Percentiles rank a stretch among this genome's conserved stretches.
phyloP scores from a whole-genome alignment of 1,140 invertebrate genomes.

The Drosophila truncata region DNA sequence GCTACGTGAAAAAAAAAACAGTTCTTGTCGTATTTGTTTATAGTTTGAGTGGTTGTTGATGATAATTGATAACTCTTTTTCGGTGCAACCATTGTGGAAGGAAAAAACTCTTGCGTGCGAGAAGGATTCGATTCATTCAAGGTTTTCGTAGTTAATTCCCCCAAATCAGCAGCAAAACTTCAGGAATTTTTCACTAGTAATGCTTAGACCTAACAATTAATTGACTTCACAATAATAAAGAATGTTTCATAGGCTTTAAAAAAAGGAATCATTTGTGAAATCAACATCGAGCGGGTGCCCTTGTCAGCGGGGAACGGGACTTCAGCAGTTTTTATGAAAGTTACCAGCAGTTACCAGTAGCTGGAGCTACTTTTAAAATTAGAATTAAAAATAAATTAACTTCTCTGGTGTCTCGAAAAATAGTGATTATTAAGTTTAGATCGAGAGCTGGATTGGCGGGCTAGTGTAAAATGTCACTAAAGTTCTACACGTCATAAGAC shows the following conservation, averaged over 20 bases:
- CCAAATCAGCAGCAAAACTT: constrained; percentile 10
- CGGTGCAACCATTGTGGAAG: neutral
- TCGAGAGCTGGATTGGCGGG: no score
- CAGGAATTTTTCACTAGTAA: constrained; percentile 46
- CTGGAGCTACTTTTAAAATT: neutral
- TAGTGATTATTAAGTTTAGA: no score
- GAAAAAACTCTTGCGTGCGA: neutral
- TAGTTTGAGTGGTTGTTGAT: constrained; percentile 16
- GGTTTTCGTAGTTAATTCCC: constrained; percentile 4
- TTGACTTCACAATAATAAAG: constrained; percentile 36
- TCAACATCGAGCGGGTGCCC: neutral
- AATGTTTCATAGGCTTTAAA: constrained; percentile 39
- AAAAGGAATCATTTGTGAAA: constrained; percentile 2
- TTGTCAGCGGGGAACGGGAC: neutral
- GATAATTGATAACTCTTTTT: constrained; percentile 9
- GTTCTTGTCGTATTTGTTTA: constrained; percentile 50
- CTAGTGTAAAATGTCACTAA: no score
- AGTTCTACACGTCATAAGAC: no score
- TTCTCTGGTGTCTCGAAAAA: neutral
- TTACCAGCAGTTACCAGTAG: no score
- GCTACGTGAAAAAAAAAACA: constrained; percentile 38
- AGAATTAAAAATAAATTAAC: neutral
- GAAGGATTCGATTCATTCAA: constrained; percentile 8
- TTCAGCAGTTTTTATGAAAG: no score
- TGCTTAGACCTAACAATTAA: constrained; percentile 30